Evolutionary conservation across 2,797 vertebrate genomes (phyloP).

Genomic region (Silurus lanzhouensis): DNA sequence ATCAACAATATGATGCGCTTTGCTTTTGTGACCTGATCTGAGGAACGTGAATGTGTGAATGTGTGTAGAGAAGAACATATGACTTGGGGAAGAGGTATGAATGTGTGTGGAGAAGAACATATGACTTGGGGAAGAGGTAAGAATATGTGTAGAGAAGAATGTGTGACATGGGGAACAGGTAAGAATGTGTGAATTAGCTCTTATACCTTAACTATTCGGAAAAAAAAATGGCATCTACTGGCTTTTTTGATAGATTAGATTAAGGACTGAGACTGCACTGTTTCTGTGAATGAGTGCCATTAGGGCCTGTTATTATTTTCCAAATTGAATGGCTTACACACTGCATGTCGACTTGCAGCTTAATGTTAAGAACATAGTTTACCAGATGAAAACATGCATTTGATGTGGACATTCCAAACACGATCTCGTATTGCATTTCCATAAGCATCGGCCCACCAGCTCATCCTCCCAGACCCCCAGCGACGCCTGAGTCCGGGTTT

Average conservation of each 20-base stretch:
- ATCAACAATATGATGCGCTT: background rate
- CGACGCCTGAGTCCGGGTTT: background rate
- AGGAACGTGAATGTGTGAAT: too few species aligned
- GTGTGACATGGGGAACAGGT: background rate
- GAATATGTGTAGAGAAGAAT: background rate
- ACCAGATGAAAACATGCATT: conserved; percentile 32
- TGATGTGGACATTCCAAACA: conserved; percentile 25
- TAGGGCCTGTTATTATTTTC: background rate
- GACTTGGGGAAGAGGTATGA: too few species aligned
- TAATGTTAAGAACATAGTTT: conserved; percentile 22
- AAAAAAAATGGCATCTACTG: background rate
- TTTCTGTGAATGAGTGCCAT: background rate
- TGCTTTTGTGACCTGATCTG: background rate
- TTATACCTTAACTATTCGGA: background rate
- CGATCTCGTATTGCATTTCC: background rate
- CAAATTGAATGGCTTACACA: background rate
- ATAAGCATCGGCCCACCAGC: conserved; percentile 14
- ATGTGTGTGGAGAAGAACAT: too few species aligned
- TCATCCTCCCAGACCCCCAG: background rate
- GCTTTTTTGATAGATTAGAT: background rate
- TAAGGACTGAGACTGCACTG: background rate
- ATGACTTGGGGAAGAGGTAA: background rate
- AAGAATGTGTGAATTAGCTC: background rate
- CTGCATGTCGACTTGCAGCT: background rate
- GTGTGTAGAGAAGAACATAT: background rate